phyloP scores from a whole-genome alignment of 2,113 vertebrate genomes.

The Electrona antarctica region DNA sequence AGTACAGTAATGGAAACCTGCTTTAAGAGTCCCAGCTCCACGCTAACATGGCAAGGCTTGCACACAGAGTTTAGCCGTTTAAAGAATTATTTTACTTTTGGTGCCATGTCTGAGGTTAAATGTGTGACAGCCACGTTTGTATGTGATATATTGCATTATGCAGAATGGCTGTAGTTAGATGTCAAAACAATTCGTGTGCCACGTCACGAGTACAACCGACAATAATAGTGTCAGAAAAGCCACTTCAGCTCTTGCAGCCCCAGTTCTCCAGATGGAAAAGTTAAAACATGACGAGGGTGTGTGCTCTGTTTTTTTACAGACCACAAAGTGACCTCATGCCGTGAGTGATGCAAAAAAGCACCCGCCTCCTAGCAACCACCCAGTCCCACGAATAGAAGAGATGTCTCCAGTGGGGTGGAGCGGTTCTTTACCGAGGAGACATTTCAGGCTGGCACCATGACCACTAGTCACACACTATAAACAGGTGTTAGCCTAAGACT shows the following conservation, averaged over 20 bases:
- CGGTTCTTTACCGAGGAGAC: neutral
- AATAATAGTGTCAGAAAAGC: slow-evolving; percentile 11
- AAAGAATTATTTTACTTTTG: neutral
- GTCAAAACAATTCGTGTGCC: slow-evolving; percentile 12
- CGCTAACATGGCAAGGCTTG: neutral
- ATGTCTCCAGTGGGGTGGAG: neutral
- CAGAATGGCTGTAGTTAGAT: neutral
- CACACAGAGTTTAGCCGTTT: slow-evolving; percentile 16
- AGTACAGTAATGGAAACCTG: slow-evolving; percentile 17
- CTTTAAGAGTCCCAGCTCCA: slow-evolving; percentile 7
- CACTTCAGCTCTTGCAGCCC: slow-evolving; percentile 24
- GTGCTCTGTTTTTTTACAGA: slow-evolving; percentile 33
- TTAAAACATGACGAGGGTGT: slow-evolving; percentile 46
- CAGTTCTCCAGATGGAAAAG: slow-evolving; percentile 57
- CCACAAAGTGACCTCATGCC: slow-evolving; percentile 63
- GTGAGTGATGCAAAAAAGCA: slow-evolving; percentile 30
- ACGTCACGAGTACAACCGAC: slow-evolving; percentile 26
- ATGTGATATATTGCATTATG: slow-evolving; percentile 18
- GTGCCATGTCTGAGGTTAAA: slow-evolving; percentile 45
- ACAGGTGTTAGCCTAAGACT: slow-evolving; percentile 22
- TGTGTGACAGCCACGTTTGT: slow-evolving; percentile 18
- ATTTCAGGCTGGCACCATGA: neutral
- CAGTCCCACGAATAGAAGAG: slow-evolving; percentile 7
- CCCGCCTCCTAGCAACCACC: slow-evolving; percentile 37
- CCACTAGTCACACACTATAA: slow-evolving; percentile 18